These are phyloP conservation scores for Myiopsitta monachus DNA, from an alignment of 2,113 vertebrate species.

Conservation along the genomic window DNA sequence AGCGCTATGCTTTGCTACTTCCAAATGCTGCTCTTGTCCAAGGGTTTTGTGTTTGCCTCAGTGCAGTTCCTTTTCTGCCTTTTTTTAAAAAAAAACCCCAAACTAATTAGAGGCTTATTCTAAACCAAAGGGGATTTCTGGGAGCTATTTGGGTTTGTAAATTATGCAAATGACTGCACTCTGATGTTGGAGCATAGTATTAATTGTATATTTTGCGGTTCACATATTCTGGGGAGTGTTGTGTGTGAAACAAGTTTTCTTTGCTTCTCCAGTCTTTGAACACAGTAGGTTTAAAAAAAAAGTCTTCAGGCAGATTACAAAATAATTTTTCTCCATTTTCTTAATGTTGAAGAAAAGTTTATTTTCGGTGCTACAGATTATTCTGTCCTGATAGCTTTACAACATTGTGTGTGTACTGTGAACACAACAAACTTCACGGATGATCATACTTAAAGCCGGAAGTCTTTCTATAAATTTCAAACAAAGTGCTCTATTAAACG, in stretches of 20 bases:
- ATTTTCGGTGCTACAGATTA: neutral
- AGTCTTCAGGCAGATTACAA: neutral
- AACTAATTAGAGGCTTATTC: neutral
- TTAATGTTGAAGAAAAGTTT: neutral
- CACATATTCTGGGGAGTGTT: neutral
- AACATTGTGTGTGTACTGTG: neutral
- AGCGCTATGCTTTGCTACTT: conserved; percentile 24
- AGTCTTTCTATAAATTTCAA: conserved; percentile 3
- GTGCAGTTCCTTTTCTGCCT: neutral
- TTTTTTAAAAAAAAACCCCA: neutral
- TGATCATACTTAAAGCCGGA: conserved; percentile 18
- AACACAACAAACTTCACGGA: neutral
- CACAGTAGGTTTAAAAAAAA: neutral
- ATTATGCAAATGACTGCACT: conserved; percentile 14
- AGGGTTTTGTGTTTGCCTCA: conserved; percentile 30
- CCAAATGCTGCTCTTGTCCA: neutral
- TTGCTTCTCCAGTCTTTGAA: neutral
- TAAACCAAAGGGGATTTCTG: conserved; percentile 30
- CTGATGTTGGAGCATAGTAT: neutral
- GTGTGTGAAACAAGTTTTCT: neutral
- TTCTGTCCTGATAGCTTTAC: conserved; percentile 8
- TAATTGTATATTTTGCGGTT: conserved; percentile 11
- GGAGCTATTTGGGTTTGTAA: conserved; percentile 5
- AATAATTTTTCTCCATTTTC: neutral
- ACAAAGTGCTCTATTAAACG: conserved; percentile 22